These are phyloP conservation scores for Leptoclinus maculatus DNA, from an alignment of 2,797 vertebrate species.

Conservation along the genomic window DNA sequence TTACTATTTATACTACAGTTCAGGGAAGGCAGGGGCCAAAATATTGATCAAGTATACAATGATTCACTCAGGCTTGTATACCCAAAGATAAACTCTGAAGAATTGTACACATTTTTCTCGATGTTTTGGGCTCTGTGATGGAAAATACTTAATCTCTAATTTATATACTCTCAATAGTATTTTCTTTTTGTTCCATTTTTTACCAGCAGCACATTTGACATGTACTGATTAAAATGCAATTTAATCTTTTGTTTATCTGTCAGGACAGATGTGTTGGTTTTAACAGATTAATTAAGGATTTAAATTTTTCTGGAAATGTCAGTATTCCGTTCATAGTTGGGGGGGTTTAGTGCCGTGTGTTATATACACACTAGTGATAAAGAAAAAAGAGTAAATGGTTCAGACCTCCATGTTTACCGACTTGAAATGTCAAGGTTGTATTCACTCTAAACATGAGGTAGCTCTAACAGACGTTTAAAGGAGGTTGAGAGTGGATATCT, in stretches of 20 bases:
- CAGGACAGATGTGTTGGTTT: conserved; percentile 25
- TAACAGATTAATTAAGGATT: conserved; percentile 32
- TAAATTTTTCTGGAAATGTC: conserved; percentile 16
- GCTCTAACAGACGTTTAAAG: conserved; percentile 8
- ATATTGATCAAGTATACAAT: conserved; percentile 73
- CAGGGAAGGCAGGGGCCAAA: conserved; percentile 63
- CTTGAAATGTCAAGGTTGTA: conserved; percentile 65
- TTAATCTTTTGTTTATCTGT: conserved; percentile 22
- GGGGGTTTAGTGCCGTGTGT: conserved; percentile 36
- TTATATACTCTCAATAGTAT: not conserved
- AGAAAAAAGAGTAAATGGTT: conserved; percentile 31
- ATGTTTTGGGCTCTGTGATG: not conserved
- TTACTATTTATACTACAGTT: conserved; percentile 78
- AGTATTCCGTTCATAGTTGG: conserved; percentile 11
- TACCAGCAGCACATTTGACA: not conserved
- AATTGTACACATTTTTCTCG: conserved; percentile 1
- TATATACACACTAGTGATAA: conserved; percentile 43
- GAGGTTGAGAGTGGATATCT: not conserved
- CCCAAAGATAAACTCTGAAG: conserved; percentile 18
- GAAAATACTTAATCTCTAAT: not conserved
- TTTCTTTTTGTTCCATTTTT: not conserved
- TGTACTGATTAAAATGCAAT: conserved; percentile 23
- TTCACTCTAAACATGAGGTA: conserved; percentile 60
- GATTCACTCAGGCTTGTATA: conserved; percentile 27
- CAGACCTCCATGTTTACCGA: conserved; percentile 55